These are phyloP conservation scores for Centropus unirufus DNA, from an alignment of 2,113 vertebrate species.

Conservation along the genomic window DNA sequence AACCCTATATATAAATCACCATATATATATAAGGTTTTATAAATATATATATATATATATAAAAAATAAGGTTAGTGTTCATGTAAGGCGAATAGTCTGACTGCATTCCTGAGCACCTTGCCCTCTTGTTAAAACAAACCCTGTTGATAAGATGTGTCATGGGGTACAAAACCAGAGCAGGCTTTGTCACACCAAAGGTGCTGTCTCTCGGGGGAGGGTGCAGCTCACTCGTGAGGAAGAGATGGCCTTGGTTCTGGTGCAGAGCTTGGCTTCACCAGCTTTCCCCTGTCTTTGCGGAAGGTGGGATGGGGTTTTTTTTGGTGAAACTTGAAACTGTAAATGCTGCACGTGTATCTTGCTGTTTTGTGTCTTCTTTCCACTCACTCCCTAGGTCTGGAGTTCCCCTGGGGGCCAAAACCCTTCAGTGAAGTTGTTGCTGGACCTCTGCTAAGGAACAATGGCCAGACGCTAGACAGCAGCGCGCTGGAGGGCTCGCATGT, in stretches of 20 bases:
- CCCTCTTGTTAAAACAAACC: not conserved
- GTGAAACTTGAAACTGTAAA: not conserved
- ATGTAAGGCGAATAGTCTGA: not conserved
- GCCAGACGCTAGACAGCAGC: conserved; percentile 89
- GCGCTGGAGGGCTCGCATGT: conserved; percentile 92
- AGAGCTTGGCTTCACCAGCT: not conserved
- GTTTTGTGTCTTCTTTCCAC: not conserved
- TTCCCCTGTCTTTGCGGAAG: not conserved
- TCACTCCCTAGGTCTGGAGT: conserved; percentile 87
- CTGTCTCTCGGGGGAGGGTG: accelerated
- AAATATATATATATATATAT: not conserved
- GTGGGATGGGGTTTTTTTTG: not conserved
- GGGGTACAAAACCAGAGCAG: not conserved
- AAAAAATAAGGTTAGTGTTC: not conserved
- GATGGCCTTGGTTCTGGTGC: not conserved
- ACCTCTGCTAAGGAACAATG: conserved; percentile 89
- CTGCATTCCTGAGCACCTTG: conserved; percentile 33
- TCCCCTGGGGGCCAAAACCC: conserved; percentile 98
- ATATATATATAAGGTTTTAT: not conserved
- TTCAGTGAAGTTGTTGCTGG: conserved; percentile 97
- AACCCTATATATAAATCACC: not conserved
- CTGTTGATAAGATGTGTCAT: not conserved
- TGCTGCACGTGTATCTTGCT: not conserved
- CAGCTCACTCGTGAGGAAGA: not conserved
- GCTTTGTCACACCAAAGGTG: not conserved